Evolutionary conservation across 2,113 vertebrate species (phyloP).

Genomic region (Amazona guildingii): DNA sequence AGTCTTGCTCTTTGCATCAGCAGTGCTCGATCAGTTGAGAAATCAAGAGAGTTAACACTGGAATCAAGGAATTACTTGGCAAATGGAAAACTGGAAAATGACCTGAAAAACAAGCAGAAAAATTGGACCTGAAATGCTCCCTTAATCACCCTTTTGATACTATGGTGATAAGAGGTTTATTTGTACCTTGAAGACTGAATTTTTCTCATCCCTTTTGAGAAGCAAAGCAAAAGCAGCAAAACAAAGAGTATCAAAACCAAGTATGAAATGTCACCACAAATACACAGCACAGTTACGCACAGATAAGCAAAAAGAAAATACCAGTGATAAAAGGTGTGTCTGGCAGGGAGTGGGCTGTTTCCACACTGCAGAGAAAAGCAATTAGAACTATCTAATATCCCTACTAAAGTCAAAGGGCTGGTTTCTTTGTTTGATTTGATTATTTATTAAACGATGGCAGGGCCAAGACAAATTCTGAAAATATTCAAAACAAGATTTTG

Average conservation of each 20-base stretch:
- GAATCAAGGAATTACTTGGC: neutral
- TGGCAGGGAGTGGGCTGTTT: neutral
- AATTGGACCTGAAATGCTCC: neutral
- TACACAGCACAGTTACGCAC: neutral
- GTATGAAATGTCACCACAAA: neutral
- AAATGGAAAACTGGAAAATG: neutral
- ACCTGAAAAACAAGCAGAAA: neutral
- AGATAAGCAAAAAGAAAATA: conserved; percentile 42
- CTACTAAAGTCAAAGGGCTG: neutral
- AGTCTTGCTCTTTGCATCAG: neutral
- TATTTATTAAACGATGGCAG: neutral
- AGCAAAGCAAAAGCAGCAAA: neutral
- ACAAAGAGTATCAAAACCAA: neutral
- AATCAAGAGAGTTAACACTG: neutral
- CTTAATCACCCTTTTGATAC: neutral
- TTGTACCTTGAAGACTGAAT: neutral
- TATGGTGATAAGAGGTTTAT: neutral
- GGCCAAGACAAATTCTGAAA: neutral
- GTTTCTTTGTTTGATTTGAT: neutral
- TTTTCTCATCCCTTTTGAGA: neutral
- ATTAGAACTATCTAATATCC: neutral
- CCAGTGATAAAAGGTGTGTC: neutral
- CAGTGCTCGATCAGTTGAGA: neutral
- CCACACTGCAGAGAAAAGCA: neutral
- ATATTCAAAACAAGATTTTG: neutral